Evolutionary conservation across 2,113 vertebrate genomes (phyloP).

Genomic region (Suricata suricatta): DNA sequence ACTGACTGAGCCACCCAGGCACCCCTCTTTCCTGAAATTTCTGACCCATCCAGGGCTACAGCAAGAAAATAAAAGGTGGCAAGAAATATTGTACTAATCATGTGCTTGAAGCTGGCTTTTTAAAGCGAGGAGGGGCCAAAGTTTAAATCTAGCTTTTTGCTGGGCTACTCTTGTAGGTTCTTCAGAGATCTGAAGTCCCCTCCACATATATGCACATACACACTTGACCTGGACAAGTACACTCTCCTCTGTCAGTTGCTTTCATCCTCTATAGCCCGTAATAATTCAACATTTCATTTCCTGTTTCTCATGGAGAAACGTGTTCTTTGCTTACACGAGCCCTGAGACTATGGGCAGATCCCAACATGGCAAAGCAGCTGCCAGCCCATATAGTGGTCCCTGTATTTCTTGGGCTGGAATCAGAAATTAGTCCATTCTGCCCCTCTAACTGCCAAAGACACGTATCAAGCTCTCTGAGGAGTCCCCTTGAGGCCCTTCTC

Average conservation of each 20-base stretch:
- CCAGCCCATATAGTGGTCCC: not conserved
- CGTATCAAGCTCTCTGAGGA: not conserved
- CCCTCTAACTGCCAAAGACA: not conserved
- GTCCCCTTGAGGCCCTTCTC: not conserved
- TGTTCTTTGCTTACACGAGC: slow-evolving; percentile 12
- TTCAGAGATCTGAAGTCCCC: not conserved
- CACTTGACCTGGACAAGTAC: not conserved
- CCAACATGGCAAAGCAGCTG: not conserved
- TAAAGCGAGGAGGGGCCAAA: not conserved
- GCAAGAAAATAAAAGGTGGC: not conserved
- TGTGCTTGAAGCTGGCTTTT: not conserved
- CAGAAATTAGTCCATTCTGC: not conserved
- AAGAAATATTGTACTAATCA: not conserved
- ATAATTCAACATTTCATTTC: not conserved
- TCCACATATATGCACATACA: no score
- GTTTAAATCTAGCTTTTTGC: slow-evolving; percentile 24
- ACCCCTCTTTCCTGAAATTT: not conserved
- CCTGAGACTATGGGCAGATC: not conserved
- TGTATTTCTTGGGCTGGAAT: not conserved
- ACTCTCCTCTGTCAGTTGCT: not conserved
- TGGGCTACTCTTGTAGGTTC: not conserved
- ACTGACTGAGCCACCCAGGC: no score
- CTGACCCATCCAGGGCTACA: not conserved
- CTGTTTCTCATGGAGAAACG: not conserved
- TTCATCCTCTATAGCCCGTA: not conserved